Percentiles rank a stretch among this genome's conserved stretches.
These are phyloP conservation scores for Ianthella basta DNA, from an alignment of 37 sponge, comb jelly and placozoan species.

Conservation along the genomic window DNA sequence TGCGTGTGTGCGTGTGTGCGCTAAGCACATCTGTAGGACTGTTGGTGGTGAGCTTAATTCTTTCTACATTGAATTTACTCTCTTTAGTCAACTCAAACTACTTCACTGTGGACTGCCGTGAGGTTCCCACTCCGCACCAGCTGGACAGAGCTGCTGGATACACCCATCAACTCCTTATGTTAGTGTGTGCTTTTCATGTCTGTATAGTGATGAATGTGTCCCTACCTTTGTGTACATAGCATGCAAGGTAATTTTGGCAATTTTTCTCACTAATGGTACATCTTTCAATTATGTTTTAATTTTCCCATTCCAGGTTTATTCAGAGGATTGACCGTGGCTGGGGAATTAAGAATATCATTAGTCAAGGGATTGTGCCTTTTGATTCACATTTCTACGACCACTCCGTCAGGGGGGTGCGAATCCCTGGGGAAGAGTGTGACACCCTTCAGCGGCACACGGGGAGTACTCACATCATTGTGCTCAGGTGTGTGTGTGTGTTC, in stretches of 20 bases:
- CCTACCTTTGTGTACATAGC: no score
- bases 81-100: conserved; percentile 79
- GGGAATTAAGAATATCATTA: not conserved
- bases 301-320: no score
- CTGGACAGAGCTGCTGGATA: conserved; percentile 66
- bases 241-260: no score
- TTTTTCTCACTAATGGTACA: no score
- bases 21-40: no score
- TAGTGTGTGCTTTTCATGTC: not conserved
- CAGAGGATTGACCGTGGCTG: no score
- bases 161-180: conserved; percentile 27
- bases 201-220: no score
- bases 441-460: not conserved
- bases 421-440: conserved; percentile 67
- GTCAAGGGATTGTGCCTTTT: conserved; percentile 24
- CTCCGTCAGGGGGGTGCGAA: conserved; percentile 14
- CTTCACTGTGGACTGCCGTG: conserved; percentile 27
- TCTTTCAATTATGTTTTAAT: no score
- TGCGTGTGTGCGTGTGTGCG: no score
- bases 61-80: no score
- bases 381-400: conserved; percentile 34
- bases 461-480: not conserved
- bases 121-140: conserved; percentile 20
- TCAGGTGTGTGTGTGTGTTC: not conserved
- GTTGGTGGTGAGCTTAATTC: no score